A percentile compares a stretch with the other conserved stretches of the same genome.
phyloP scores from a whole-genome alignment of 2,888 invertebrate species.

The Drosophila seclusa region DNA sequence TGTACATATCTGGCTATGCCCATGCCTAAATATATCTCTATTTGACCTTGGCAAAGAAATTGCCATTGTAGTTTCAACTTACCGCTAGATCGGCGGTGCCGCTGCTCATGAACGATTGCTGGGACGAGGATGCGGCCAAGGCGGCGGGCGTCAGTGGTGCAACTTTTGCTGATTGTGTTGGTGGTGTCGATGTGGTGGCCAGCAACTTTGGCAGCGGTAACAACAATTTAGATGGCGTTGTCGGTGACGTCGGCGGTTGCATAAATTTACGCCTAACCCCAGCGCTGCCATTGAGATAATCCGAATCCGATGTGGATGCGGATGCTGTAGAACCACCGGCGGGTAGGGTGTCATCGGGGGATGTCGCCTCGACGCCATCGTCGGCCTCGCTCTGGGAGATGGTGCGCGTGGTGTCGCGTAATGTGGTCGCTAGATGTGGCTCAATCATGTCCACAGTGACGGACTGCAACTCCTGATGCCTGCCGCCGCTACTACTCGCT shows the following conservation, averaged over 20 bases:
- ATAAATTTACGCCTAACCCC: conserved; percentile 79
- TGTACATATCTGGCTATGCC: background rate
- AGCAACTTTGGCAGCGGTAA: conserved; percentile 16
- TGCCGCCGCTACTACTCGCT: conserved; percentile 16
- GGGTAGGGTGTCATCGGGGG: conserved; percentile 55
- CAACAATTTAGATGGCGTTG: background rate
- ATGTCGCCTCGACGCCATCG: conserved; percentile 63
- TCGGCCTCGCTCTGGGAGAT: conserved; percentile 79
- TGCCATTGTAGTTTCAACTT: conserved; percentile 40
- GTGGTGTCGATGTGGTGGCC: background rate
- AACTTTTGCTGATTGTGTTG: conserved; percentile 1
- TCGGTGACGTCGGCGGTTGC: conserved; percentile 39
- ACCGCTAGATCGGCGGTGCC: conserved; percentile 78
- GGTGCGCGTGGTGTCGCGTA: conserved; percentile 80
- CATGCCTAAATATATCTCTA: background rate
- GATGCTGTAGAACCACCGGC: conserved; percentile 33
- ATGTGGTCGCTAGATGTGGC: conserved; percentile 59
- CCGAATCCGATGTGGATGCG: conserved; percentile 22
- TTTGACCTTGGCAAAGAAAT: conserved; percentile 49
- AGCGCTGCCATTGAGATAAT: conserved; percentile 53
- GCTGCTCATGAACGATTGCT: conserved; percentile 53
- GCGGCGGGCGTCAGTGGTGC: conserved; percentile 11
- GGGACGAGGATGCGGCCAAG: conserved; percentile 36
- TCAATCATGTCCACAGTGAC: conserved; percentile 40
- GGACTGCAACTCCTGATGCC: conserved; percentile 29